Percentiles rank a stretch among this genome's conserved stretches.
Conservation (phyloP, 2,888 invertebrate species). For the Ceriagrion tenellum region DNA sequence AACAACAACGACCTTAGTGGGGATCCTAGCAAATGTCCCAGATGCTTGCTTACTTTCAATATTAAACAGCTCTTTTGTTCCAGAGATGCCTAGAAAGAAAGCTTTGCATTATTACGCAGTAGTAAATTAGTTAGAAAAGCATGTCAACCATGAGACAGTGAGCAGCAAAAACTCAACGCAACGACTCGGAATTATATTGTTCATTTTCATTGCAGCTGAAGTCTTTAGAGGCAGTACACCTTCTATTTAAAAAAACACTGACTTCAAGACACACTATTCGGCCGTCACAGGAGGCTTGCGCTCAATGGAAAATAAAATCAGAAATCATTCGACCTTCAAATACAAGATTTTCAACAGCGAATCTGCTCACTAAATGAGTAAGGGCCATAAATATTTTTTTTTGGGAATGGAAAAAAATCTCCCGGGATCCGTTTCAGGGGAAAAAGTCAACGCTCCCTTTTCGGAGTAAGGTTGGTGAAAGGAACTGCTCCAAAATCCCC, state of each 20-base stretch:
- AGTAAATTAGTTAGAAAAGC: too few relatives aligned
- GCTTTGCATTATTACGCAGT: too few relatives aligned
- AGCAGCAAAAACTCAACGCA: too few relatives aligned
- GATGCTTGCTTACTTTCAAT: too few relatives aligned
- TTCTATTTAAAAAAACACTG: background rate
- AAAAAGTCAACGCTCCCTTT: background rate
- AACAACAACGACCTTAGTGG: too few relatives aligned
- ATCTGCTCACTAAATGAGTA: background rate
- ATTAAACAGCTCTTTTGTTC: too few relatives aligned
- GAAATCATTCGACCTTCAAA: background rate
- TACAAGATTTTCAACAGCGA: background rate
- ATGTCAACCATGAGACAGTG: too few relatives aligned
- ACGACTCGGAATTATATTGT: background rate
- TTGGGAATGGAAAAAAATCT: background rate
- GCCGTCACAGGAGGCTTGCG: background rate
- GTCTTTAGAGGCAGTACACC: background rate
- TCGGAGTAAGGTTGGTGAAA: background rate
- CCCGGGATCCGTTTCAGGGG: background rate
- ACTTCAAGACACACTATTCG: background rate
- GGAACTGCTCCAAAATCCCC: background rate
- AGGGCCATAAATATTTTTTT: background rate
- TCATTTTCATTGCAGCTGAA: background rate
- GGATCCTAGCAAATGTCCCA: too few relatives aligned
- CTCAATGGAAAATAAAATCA: background rate
- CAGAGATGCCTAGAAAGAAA: too few relatives aligned